A percentile compares a stretch with the other conserved stretches of the same genome.
phyloP scores from a whole-genome alignment of 1,140 invertebrate species.

The Drosophila tropicalis region DNA sequence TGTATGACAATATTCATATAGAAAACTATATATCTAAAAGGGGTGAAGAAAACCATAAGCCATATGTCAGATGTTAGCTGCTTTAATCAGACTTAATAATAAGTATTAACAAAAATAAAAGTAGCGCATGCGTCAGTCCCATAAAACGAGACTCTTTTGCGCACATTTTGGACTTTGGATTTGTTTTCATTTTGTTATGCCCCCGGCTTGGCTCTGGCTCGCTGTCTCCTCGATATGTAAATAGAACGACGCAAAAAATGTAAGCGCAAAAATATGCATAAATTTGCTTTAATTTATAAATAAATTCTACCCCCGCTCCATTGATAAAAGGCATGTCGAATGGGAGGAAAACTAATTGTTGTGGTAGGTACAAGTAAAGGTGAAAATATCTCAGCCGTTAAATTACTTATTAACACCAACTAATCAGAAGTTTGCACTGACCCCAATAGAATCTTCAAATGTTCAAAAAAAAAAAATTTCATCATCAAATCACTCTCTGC shows the following conservation, averaged over 20 bases:
- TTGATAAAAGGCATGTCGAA: constrained; percentile 18
- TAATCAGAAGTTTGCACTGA: constrained; percentile 33
- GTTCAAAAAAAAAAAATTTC: too few relatives aligned
- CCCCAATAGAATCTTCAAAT: constrained; percentile 41
- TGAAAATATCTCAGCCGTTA: background rate
- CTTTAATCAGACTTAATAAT: too few relatives aligned
- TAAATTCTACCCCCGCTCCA: constrained; percentile 1
- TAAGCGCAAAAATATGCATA: constrained; percentile 41
- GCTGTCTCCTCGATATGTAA: constrained; percentile 34
- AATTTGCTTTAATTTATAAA: constrained; percentile 36
- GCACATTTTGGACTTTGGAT: constrained; percentile 76
- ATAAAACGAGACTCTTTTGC: constrained; percentile 25
- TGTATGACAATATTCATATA: too few relatives aligned
- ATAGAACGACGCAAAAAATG: constrained; percentile 54
- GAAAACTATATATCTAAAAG: too few relatives aligned
- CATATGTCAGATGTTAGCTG: too few relatives aligned
- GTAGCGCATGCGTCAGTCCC: constrained; percentile 53
- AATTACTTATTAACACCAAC: constrained; percentile 21
- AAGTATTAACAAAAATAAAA: background rate
- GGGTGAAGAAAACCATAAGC: too few relatives aligned
- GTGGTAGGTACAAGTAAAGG: constrained; percentile 28
- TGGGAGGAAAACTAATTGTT: constrained; percentile 2
- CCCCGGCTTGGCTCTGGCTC: constrained; percentile 36
- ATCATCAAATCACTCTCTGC: background rate
- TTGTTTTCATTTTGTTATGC: constrained; percentile 62